Evolutionary conservation across 2,888 invertebrate genomes (phyloP).

Genomic region (Caenorhabditis becei): DNA sequence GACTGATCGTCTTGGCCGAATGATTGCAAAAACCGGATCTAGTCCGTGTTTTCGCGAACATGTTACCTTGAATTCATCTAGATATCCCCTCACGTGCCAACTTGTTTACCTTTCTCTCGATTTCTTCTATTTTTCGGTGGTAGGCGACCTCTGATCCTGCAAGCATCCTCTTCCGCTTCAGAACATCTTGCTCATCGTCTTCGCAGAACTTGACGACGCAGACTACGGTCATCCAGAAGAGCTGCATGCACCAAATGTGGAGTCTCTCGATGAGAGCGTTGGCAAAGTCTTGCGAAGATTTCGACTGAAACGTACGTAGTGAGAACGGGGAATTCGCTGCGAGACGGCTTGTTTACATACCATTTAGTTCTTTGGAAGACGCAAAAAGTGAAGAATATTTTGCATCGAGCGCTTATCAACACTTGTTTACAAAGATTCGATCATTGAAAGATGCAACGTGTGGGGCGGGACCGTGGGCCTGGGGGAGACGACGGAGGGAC

Average conservation of each 20-base stretch:
- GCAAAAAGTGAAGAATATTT: conserved; percentile 5
- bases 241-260: not conserved
- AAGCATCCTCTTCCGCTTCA: not conserved
- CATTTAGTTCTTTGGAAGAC: conserved; percentile 8
- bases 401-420: conserved; percentile 1
- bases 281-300: not conserved
- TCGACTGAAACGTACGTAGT: not conserved
- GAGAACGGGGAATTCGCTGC: not conserved
- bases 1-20: not conserved
- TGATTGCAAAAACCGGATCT: not conserved
- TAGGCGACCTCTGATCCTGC: not conserved
- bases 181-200: not conserved
- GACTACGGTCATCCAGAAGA: not conserved
- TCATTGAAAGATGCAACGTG: conserved; percentile 10
- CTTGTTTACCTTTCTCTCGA: conserved; percentile 7
- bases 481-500: not conserved
- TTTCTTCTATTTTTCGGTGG: conserved; percentile 1
- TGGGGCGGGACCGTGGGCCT: not conserved
- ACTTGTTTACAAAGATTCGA: not conserved
- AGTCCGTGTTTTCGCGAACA: not conserved
- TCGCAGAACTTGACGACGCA: conserved; percentile 1
- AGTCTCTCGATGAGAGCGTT: not conserved
- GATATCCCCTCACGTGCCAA: too few species aligned
- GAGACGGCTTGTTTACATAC: not conserved
- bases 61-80: not conserved